Percentiles rank a stretch among this genome's conserved stretches.
phyloP scores from a whole-genome alignment of 1,140 invertebrate genomes.

The Lepidostoma basale region DNA sequence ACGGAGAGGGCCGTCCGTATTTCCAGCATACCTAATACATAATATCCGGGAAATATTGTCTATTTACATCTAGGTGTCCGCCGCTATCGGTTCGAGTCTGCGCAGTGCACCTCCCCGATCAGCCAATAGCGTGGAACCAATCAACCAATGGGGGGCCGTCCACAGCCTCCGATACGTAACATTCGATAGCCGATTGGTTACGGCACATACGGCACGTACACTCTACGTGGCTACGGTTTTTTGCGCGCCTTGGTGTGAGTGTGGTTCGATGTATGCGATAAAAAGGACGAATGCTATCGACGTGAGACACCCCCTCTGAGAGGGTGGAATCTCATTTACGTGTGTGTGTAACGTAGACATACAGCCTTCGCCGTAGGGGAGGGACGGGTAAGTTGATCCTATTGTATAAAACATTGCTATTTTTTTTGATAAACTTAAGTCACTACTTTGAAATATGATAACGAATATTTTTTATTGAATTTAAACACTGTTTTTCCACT shows the following conservation, averaged over 20 bases:
- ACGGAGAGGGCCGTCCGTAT: too few species aligned
- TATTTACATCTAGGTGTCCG: slow-evolving; percentile 23
- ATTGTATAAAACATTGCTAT: too few species aligned
- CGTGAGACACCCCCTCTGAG: slow-evolving; percentile 14
- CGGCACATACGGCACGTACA: slow-evolving; percentile 18
- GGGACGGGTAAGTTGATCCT: too few species aligned
- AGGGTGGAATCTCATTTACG: neutral
- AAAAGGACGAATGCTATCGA: slow-evolving; percentile 32
- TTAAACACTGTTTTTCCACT: too few species aligned
- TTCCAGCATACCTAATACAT: too few species aligned
- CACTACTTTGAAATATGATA: too few species aligned
- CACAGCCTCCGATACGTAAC: slow-evolving; percentile 38
- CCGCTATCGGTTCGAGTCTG: slow-evolving; percentile 24
- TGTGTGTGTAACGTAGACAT: neutral
- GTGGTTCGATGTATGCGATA: slow-evolving; percentile 18
- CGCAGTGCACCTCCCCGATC: slow-evolving; percentile 20
- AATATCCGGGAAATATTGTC: too few species aligned
- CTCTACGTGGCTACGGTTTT: slow-evolving; percentile 6
- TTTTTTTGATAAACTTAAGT: too few species aligned
- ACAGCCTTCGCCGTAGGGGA: neutral
- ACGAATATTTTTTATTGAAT: too few species aligned
- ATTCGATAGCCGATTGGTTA: slow-evolving; percentile 44
- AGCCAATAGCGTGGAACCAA: slow-evolving; percentile 42
- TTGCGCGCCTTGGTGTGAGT: slow-evolving; percentile 1
- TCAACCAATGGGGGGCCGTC: slow-evolving; percentile 35